Conservation (phyloP, 1,140 invertebrate species). For the Ectropis grisescens region DNA sequence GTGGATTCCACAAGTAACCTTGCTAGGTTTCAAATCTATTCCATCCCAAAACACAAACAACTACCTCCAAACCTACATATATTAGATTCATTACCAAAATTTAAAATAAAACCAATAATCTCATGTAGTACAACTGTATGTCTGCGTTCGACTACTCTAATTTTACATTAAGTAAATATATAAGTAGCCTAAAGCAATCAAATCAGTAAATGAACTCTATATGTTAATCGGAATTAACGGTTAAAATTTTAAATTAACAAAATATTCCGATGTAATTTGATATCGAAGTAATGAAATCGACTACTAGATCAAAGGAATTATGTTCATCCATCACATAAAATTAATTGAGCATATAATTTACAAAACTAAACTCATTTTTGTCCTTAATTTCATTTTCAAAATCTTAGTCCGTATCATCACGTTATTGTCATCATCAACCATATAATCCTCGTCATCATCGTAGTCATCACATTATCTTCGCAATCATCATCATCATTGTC, state of each 20-base stretch:
- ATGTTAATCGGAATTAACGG: background rate
- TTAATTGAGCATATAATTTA: background rate
- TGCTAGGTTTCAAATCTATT: background rate
- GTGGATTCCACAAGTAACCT: background rate
- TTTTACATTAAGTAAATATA: background rate
- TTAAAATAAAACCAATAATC: too few relatives aligned
- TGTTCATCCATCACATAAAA: too few relatives aligned
- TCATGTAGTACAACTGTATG: too few relatives aligned
- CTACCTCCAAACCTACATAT: background rate
- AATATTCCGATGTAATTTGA: background rate
- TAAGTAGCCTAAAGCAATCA: background rate
- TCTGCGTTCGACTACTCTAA: too few relatives aligned
- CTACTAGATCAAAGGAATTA: too few relatives aligned
- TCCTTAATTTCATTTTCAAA: too few relatives aligned
- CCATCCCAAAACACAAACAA: background rate
- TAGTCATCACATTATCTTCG: too few relatives aligned
- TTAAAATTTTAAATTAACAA: background rate
- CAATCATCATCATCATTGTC: too few relatives aligned
- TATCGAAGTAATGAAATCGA: background rate
- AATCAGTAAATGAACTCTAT: background rate
- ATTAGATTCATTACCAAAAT: background rate
- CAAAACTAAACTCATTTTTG: background rate
- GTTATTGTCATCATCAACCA: too few relatives aligned
- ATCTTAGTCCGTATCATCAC: too few relatives aligned
- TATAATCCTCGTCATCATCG: too few relatives aligned